Evolutionary conservation across 2,797 vertebrate genomes (phyloP), one percentile per base, ranked within the genome.

Genomic region (Argya squamiceps): DNA sequence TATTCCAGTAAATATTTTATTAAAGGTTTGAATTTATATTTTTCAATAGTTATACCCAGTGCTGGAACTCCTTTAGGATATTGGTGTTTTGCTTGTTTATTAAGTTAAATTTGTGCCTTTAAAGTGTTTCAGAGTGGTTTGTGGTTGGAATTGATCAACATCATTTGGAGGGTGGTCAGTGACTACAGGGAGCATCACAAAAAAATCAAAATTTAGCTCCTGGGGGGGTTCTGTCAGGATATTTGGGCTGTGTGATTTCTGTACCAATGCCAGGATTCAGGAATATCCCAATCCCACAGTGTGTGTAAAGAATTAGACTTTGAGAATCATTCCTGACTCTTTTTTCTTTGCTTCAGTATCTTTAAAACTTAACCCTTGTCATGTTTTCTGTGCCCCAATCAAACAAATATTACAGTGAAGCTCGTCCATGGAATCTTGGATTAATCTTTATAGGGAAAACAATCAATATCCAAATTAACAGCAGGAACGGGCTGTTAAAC

Each of bases 321-420:
- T 6, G 23, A 41, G 75, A 70, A 37, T 12, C 0, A 0, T 12
- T 65, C 44, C 34, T 64, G 74, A 18, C 10, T 15, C 10, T 5
- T 43, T 59, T 88, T 46, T 10, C 15, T 32, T 47, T 30, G 7
- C 30, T 67, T 64, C 19, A 30, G 2, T 12, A 9, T 17, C 15
- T 91, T 62, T 63, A 56, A 67, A 73, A 56, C 7, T 58, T 27
- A 5, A 1, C 32, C 15, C 23, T 63, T 71, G 19, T 12, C 12
- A 4, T 0, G 0, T 41, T 67, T 60, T 49, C 10, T 0, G 1
- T 16, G 50, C 29, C 22, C 18, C 9, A 11, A 17, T 43, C 46
- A 15, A 60, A 52, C 27, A 32, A 41, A 58, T 11, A 3, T 4
- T 32, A 10, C 32, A 49, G 27, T 39, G 44, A 41, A 74, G 55